These are phyloP conservation scores for Apostichopus leukothele DNA, from an alignment of 53 echinoderm and acorn worm species.

Conservation along the genomic window DNA sequence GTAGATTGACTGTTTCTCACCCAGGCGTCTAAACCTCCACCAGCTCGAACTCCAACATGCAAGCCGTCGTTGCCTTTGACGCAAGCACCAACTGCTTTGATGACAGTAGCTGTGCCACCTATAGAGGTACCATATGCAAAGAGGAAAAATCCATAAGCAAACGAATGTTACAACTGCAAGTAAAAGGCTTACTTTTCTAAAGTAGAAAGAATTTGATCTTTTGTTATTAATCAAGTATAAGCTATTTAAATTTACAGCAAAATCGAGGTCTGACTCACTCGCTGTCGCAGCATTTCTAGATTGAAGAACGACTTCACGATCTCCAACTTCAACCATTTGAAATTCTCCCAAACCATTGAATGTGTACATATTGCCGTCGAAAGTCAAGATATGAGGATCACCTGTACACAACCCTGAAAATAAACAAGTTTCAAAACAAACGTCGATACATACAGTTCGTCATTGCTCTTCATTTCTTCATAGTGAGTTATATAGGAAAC, in stretches of 20 bases:
- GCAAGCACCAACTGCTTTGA: conserved; percentile 19
- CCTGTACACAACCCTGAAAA: background rate
- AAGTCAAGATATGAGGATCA: conserved; percentile 13
- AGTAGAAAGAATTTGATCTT: too few species aligned
- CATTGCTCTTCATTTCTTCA: too few species aligned
- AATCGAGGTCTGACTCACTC: too few species aligned
- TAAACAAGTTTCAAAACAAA: background rate
- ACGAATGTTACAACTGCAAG: too few species aligned
- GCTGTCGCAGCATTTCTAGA: background rate
- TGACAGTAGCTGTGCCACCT: background rate
- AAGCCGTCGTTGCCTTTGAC: background rate
- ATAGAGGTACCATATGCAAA: too few species aligned
- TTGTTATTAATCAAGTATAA: too few species aligned
- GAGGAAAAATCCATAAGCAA: too few species aligned
- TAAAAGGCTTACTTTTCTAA: too few species aligned
- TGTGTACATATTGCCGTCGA: conserved; percentile 11
- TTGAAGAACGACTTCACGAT: background rate
- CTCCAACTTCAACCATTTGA: background rate
- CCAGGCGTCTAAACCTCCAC: conserved; percentile 12
- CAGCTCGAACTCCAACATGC: conserved; percentile 16
- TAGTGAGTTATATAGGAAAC: too few species aligned
- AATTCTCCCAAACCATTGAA: conserved; percentile 13
- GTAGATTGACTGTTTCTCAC: background rate
- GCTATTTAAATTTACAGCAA: too few species aligned
- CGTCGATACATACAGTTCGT: too few species aligned